A percentile compares a stretch with the other conserved stretches of the same genome.
Evolutionary conservation across 2,797 vertebrate species (phyloP).

Genomic region (Salarias fasciatus): DNA sequence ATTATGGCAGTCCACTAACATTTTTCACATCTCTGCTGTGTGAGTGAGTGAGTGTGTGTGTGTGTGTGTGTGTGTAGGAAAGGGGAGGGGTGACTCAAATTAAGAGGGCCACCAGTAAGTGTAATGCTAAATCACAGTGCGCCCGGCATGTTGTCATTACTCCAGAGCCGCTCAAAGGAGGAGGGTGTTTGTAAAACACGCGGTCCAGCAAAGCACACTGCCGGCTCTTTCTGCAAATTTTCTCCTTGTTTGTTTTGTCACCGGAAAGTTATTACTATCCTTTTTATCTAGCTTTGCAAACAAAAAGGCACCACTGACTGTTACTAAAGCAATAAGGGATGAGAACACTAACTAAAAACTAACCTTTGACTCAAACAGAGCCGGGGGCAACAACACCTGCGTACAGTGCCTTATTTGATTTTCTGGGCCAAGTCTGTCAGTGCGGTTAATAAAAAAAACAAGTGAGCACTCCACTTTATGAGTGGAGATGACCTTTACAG

Average conservation of each 20-base stretch:
- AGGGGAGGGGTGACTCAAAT: slow-evolving; percentile 22
- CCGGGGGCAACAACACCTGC: slow-evolving; percentile 12
- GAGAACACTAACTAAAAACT: slow-evolving; percentile 28
- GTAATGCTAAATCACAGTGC: slow-evolving; percentile 65
- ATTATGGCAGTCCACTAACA: slow-evolving; percentile 67
- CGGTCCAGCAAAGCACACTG: not conserved
- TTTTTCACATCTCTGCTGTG: slow-evolving; percentile 59
- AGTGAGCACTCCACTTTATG: slow-evolving; percentile 74
- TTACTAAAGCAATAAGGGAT: slow-evolving; percentile 15
- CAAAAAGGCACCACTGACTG: not conserved
- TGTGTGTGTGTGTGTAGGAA: too few relatives aligned
- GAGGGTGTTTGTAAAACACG: not conserved
- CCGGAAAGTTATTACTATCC: too few relatives aligned
- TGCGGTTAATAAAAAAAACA: slow-evolving; percentile 61
- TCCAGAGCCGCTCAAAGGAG: slow-evolving; percentile 17
- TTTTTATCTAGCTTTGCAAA: too few relatives aligned
- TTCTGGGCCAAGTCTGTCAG: slow-evolving; percentile 65
- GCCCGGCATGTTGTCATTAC: slow-evolving; percentile 59
- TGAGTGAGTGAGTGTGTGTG: slow-evolving; percentile 2
- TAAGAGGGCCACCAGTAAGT: slow-evolving; percentile 48
- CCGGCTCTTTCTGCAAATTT: too few relatives aligned
- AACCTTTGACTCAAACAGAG: slow-evolving; percentile 28
- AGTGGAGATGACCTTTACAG: slow-evolving; percentile 77
- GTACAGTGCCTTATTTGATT: slow-evolving; percentile 48
- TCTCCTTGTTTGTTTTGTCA: too few relatives aligned